Evolutionary conservation across 2,888 invertebrate genomes (phyloP), one percentile per base, ranked within the genome.

Genomic region (Phyto melanocephala): DNA sequence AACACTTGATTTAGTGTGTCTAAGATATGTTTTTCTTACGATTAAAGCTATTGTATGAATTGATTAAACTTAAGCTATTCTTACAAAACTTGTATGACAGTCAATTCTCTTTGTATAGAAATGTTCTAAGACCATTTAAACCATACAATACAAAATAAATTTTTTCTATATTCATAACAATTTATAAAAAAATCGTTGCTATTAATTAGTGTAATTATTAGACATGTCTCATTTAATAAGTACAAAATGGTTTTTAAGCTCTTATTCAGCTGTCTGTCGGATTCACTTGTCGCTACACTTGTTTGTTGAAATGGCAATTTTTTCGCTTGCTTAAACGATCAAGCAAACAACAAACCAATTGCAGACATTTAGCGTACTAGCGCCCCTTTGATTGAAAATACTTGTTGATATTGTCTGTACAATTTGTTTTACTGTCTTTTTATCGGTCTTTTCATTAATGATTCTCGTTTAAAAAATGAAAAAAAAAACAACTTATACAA

Each of bases 291-390:
- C 28, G 60, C 60, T 10, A 37, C 62, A 77, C 67, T 65, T 75
- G 33, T 62, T 67, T 67, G 54, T 58, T 20, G 28, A 63, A 75
- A 65, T 78, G 75, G 33, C 42, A 76, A 68, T 45, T 60, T 50
- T 50, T 68, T 60, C 10, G 42, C 37, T 68, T 68, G n/a, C 54
- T 11, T 70, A 37, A 63, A 35, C 28, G 20, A 56, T 52, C 70
- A 42, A 45, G 28, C 28, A 28, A 5, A 28, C 3, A 28, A 67
- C 79, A 79, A 82, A 82, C 71, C 75, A 79, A 82, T 79, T 82
- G 79, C 45, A 20, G 20, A 42, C 75, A 82, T 28, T 68, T 70
- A 56, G 54, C 40, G 6, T 28, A 45, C 52, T 65, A 75, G 50
- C 70, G 45, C 65, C 70, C 28, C 70, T 65, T 40, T 82, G 60